phyloP scores from a whole-genome alignment of 2,888 invertebrate genomes.

The Abrostola tripartita region DNA sequence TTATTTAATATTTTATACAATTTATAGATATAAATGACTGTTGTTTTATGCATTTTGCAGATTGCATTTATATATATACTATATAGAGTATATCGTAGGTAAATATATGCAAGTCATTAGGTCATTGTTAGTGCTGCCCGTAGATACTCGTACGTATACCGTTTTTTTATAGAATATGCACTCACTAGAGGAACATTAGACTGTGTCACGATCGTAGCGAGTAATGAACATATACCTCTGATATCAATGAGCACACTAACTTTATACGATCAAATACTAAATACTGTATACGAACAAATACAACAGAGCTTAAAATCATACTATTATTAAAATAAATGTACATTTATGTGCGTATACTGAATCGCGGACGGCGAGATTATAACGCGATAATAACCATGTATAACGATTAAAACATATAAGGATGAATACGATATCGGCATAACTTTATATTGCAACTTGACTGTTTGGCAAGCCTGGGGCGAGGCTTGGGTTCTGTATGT shows the following conservation, averaged over 20 bases:
- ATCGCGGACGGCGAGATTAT: conserved; percentile 54
- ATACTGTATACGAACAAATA: conserved; percentile 87
- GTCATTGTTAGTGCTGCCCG: conserved; percentile 82
- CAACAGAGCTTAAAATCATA: conserved; percentile 85
- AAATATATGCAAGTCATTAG: conserved; percentile 86
- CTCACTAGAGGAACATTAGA: conserved; percentile 80
- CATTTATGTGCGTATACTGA: conserved; percentile 74
- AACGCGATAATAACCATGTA: conserved; percentile 56
- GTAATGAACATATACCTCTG: conserved; percentile 67
- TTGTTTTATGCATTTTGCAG: conserved; percentile 89
- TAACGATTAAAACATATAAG: conserved; percentile 58
- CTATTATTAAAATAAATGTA: conserved; percentile 74
- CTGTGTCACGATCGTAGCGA: conserved; percentile 75
- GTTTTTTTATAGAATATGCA: conserved; percentile 75
- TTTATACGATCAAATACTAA: conserved; percentile 74
- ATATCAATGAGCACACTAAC: conserved; percentile 77
- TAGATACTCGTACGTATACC: conserved; percentile 69
- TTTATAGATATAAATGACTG: conserved; percentile 88
- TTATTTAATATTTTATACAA: conserved; percentile 89
- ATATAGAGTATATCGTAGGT: conserved; percentile 87
- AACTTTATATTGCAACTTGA: conserved; percentile 11
- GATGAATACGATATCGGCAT: conserved; percentile 23
- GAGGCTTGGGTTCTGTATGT: conserved; percentile 15
- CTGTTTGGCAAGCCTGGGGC: conserved; percentile 7
- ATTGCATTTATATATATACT: conserved; percentile 88